Evolutionary conservation across 53 echinoderm and acorn worm genomes (phyloP).

Genomic region (Echinometra lucunter): DNA sequence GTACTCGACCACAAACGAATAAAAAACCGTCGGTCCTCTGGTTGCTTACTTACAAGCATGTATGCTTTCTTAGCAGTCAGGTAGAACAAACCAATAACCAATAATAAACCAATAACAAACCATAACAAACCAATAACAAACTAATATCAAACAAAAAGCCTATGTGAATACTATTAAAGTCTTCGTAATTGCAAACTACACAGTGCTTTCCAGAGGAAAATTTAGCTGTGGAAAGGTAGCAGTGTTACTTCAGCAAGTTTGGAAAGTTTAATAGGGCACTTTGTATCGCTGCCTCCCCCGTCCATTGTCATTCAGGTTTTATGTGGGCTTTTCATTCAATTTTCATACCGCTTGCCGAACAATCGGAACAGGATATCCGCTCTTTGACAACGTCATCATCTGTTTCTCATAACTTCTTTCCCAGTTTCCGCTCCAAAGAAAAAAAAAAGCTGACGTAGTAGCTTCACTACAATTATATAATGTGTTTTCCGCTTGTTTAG

Average conservation of each 20-base stretch:
- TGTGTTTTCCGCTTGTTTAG: neutral
- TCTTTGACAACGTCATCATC: slow-evolving; percentile 12
- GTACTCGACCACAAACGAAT: neutral
- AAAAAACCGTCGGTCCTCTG: no score
- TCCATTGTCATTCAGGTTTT: neutral
- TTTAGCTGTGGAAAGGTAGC: neutral
- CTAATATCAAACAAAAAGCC: no score
- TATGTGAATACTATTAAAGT: no score
- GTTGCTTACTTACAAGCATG: no score
- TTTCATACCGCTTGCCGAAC: neutral
- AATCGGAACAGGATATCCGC: slow-evolving; percentile 25
- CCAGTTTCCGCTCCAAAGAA: neutral
- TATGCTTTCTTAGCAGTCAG: no score
- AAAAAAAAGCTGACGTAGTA: neutral
- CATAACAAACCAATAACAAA: no score
- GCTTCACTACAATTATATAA: neutral
- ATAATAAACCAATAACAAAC: no score
- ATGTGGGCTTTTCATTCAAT: neutral
- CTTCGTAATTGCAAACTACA: neutral
- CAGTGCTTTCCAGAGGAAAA: neutral
- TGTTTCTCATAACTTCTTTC: neutral
- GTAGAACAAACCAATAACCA: no score
- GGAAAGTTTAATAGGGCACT: neutral
- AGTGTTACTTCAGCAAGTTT: neutral
- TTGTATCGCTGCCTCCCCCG: neutral